These are phyloP conservation scores for Colinus virginianus DNA, from an alignment of 2,113 vertebrate species.

Conservation along the genomic window DNA sequence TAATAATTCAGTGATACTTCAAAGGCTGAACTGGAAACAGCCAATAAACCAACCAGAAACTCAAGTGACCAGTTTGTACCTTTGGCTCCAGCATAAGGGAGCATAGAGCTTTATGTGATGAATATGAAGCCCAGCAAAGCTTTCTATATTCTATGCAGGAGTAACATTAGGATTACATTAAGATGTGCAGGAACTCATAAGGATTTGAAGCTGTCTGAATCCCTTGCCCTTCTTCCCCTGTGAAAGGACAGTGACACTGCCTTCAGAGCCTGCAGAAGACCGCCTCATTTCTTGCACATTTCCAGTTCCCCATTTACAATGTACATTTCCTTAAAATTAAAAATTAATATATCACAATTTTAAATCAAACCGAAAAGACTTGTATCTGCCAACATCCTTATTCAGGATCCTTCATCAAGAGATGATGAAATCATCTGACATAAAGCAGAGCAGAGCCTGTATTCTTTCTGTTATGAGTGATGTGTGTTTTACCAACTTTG, in stretches of 20 bases:
- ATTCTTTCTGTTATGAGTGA: conserved; percentile 23
- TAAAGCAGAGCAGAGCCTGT: conserved; percentile 43
- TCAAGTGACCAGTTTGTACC: not conserved
- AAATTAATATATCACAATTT: not conserved
- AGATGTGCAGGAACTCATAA: accelerated
- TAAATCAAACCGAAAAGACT: conserved; percentile 18
- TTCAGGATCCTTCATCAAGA: conserved; percentile 28
- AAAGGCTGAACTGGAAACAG: not conserved
- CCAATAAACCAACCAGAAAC: not conserved
- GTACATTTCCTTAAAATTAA: not conserved
- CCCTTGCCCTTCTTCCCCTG: not conserved
- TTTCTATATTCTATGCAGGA: not conserved
- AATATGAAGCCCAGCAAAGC: not conserved
- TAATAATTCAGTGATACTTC: not conserved
- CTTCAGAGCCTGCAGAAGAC: not conserved
- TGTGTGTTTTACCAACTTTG: conserved; percentile 16
- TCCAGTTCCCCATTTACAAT: not conserved
- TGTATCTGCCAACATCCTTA: conserved; percentile 2
- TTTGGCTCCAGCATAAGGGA: not conserved
- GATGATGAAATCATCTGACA: conserved; percentile 52
- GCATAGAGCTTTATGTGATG: accelerated
- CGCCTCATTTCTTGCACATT: not conserved
- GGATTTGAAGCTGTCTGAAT: not conserved
- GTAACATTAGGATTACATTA: not conserved
- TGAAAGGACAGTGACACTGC: not conserved